Percentiles rank a stretch among this genome's conserved stretches.
These are phyloP conservation scores for Apis dorsata DNA, from an alignment of 1,140 invertebrate genomes.

Conservation along the genomic window DNA sequence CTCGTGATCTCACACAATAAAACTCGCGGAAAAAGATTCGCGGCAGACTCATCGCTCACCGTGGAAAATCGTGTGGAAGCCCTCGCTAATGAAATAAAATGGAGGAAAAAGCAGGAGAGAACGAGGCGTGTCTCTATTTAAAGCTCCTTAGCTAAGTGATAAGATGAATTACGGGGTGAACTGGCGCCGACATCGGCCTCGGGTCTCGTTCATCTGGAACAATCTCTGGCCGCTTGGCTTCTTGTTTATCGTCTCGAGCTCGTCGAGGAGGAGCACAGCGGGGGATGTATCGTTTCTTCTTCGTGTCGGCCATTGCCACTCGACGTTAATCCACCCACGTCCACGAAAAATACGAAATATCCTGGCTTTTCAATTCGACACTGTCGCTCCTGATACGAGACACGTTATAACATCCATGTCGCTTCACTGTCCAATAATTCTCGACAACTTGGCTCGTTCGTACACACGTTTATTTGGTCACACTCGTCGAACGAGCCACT, in stretches of 20 bases:
- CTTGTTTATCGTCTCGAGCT: constrained; percentile 17
- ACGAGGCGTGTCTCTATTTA: constrained; percentile 29
- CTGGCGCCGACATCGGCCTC: constrained; percentile 34
- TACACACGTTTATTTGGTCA: too few relatives aligned
- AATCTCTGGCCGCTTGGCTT: neutral
- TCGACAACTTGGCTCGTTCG: neutral
- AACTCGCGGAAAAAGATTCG: neutral
- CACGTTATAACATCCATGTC: constrained; percentile 13
- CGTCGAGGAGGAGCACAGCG: neutral
- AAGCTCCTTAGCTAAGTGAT: constrained; percentile 18
- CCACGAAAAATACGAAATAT: neutral
- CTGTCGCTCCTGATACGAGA: constrained; percentile 11
- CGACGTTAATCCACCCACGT: constrained; percentile 3
- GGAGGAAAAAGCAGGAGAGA: constrained; percentile 4
- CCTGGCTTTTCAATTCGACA: constrained; percentile 1
- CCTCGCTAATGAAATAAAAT: neutral
- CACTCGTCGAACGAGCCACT: too few relatives aligned
- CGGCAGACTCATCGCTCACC: neutral
- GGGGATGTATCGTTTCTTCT: neutral
- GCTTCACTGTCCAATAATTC: constrained; percentile 36
- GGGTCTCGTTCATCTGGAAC: constrained; percentile 6
- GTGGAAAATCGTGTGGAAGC: neutral
- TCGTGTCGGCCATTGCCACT: neutral
- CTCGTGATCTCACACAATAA: neutral
- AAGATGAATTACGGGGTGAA: constrained; percentile 56